Evolutionary conservation across 2,888 invertebrate genomes (phyloP), one percentile per base, ranked within the genome.

Genomic region (Tetropium fuscum): DNA sequence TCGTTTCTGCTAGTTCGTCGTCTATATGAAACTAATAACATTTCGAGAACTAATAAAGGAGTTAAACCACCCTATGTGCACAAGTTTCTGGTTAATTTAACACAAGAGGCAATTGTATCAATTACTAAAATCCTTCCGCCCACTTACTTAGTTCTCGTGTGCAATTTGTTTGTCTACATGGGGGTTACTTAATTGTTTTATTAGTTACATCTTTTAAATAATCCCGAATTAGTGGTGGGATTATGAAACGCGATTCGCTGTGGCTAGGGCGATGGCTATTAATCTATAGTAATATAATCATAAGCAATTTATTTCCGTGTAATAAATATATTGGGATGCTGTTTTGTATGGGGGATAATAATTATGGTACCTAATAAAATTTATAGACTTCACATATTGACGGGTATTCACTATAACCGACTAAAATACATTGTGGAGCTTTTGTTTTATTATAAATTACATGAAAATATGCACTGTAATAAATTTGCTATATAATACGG

Each of bases 111-210:
- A 72, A 74, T 74, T 71, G 74, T 69, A 70, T 70, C 71, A 72
- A 72, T 72, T 70, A 71, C 71, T 62, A 63, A 68, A 69, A 71
- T 72, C 69, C 69, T 71, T 71, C 69, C 71, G 73, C 73, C 70
- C 67, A 70, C 72, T 72, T 70, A 66, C 59, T 49, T 49, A n/a
- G 66, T 62, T 63, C 68, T 66, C 68, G 66, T 72, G 66, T 63
- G 65, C 67, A 69, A 68, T 70, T 71, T 66, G 66, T 70, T 71
- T 66, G 66, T 65, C 47, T 67, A 56, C 51, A 66, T 61, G 65
- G 58, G 69, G 74, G 72, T 67, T 65, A 61, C 67, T 63, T 72
- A 72, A 71, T 71, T 74, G 70, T 70, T 68, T 66, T 68, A 72
- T 66, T 65, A 59, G 60, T 58, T 53, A 22, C 58, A 59, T 65